Evolutionary conservation across 1,140 invertebrate genomes (phyloP), one percentile per base, ranked within the genome.

Genomic region (Phenacoccus solenopsis): DNA sequence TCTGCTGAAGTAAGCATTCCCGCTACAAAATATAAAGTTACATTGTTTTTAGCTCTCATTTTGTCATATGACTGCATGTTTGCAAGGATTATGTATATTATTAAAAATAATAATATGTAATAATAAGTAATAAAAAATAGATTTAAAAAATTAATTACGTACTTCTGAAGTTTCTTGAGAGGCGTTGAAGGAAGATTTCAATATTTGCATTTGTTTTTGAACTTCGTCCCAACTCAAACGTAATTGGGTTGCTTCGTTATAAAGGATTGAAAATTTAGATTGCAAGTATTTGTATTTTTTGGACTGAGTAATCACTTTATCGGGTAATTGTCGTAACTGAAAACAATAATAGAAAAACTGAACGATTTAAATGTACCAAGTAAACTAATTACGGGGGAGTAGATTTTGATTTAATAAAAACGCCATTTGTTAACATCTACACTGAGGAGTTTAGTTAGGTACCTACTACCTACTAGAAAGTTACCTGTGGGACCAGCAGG

Each of bases 281-380:
- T 98, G 95, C 7, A 98, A 82, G 81, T 94, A 97, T 81, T 97
- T 97, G 82, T 98, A 98, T 79, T 98, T 96, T 0, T 95, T 96
- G 13, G 95, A 98, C 81, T 98, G 94, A 10, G 96, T 90, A 72
- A 98, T 96, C 24, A 98, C 92, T 72, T 88, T 91, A 79, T 98
- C 96, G 0, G 96, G 96, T 13, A 98, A 81, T 80, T 96, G 94
- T 22, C 94, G 87, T 73, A 98, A 90, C 93, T 96, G 76, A 59
- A 76, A 59, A n/a, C n/a, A n/a, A n/a, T n/a, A n/a, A n/a, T n/a
- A n/a, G n/a, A n/a, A n/a, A n/a, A n/a, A n/a, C n/a, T n/a, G n/a
- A n/a, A n/a, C n/a, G n/a, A n/a, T n/a, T n/a, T n/a, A n/a, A n/a
- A n/a, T n/a, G n/a, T n/a, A n/a, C n/a, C n/a, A n/a, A n/a, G n/a